Percentiles rank a stretch among this genome's conserved stretches.
Conservation (phyloP, 2,888 invertebrate species). For the Drosophila atripex region DNA sequence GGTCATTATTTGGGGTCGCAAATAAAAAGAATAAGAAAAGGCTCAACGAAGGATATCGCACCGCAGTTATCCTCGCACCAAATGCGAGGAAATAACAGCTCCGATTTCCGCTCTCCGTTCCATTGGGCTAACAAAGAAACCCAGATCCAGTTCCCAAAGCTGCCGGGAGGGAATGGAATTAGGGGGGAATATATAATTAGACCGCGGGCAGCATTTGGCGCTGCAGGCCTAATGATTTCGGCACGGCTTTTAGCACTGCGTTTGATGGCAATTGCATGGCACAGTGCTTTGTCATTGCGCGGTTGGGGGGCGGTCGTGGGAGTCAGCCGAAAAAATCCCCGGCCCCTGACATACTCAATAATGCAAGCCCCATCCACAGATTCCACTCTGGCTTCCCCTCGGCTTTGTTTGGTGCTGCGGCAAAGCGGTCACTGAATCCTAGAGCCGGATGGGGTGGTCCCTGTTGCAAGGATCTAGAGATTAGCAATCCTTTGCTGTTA, state of each 20-base stretch:
- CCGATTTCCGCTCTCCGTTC: constrained; percentile 51
- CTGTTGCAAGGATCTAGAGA: background rate
- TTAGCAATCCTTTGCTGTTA: background rate
- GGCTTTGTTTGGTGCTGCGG: constrained; percentile 33
- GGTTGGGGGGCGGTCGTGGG: constrained; percentile 2
- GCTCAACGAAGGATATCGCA: constrained; percentile 8
- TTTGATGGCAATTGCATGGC: constrained; percentile 52
- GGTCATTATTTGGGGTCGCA: constrained; percentile 33
- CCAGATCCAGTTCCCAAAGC: background rate
- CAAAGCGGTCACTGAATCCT: constrained; percentile 5
- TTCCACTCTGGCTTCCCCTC: background rate
- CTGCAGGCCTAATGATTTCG: constrained; percentile 71
- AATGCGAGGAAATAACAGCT: constrained; percentile 63
- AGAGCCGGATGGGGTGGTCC: constrained; percentile 14
- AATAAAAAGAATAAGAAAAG: constrained; percentile 4
- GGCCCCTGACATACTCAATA: constrained; percentile 36
- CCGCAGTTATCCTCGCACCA: constrained; percentile 26
- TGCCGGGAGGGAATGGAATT: background rate
- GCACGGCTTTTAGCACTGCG: constrained; percentile 59
- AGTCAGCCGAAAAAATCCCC: constrained; percentile 28
- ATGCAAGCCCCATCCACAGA: constrained; percentile 27
- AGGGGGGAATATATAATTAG: constrained; percentile 64
- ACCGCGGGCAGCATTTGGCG: constrained; percentile 45
- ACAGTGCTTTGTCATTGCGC: constrained; percentile 27
- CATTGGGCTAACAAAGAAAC: constrained; percentile 40